phyloP scores from a whole-genome alignment of 2,113 vertebrate genomes.

The Furnarius figulus region DNA sequence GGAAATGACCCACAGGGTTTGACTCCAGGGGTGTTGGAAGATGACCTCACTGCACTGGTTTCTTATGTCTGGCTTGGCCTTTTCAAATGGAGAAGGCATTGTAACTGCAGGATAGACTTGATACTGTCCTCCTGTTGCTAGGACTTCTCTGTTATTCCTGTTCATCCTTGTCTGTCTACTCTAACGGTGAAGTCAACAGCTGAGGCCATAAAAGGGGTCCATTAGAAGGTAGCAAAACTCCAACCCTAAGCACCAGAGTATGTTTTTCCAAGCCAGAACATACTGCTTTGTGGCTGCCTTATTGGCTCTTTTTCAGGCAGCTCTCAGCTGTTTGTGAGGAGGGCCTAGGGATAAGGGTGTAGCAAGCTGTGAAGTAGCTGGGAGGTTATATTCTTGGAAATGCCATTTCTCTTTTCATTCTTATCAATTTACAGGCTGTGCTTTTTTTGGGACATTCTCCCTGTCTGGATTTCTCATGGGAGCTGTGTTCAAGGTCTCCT shows the following conservation, averaged over 20 bases:
- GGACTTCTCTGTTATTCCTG: background rate
- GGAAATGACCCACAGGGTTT: background rate
- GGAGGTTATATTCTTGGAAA: constrained; percentile 49
- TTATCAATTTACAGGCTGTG: constrained; percentile 47
- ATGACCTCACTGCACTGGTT: background rate
- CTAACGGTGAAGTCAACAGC: constrained; percentile 21
- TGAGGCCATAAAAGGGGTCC: constrained; percentile 30
- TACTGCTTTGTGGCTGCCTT: constrained; percentile 47
- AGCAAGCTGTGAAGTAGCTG: constrained; percentile 47
- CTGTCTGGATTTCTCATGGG: constrained; percentile 33
- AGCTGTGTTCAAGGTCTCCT: constrained; percentile 36
- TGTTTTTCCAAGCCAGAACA: constrained; percentile 37
- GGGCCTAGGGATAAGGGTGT: constrained; percentile 27
- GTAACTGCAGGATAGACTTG: background rate
- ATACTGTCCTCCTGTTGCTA: background rate
- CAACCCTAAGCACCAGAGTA: background rate
- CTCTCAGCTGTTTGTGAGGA: constrained; percentile 17
- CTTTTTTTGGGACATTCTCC: constrained; percentile 27
- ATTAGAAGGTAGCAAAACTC: constrained; percentile 42
- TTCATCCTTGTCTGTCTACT: background rate
- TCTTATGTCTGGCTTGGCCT: constrained; percentile 9
- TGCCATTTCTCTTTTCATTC: constrained; percentile 43
- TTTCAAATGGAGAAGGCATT: background rate
- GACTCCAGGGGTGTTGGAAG: background rate
- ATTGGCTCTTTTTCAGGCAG: constrained; percentile 26